Base-by-base conservation (phyloP, 2,888 invertebrate species). In the Heliconius ismenius region DNA sequence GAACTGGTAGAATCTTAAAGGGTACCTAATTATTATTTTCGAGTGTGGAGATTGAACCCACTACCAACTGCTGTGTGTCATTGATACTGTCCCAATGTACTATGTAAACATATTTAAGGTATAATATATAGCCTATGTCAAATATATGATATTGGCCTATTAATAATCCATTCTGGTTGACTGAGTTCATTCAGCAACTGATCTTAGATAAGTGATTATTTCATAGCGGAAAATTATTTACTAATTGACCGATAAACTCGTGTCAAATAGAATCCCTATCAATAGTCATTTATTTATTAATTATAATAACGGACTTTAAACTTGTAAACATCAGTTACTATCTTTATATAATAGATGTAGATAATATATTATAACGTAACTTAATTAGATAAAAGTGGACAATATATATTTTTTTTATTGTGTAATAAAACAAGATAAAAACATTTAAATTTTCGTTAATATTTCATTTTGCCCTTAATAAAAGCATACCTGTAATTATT, bases 291-390 rank as follows among this genome's bases (percentile, higher is more conserved):
- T 15, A 43, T 24, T 15, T 24, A 36, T 18, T 43, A 7, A 67
- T 39, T 24, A 67, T 15, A 24, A 67, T n/a, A 39, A 67, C 39
- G 39, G 67, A 67, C 67, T 67, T 67, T 67, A 39, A n/a, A 65
- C 65, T 28, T n/a, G 11, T 62, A 26, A 26, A 62, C 28, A 28
- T n/a, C n/a, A 60, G 60, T n/a, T 60, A 13, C 15, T 62, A 26
- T 62, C 26, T 26, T 62, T 62, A 28, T 62, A 26, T 62, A 26
- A 15, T 15, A 62, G 15, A 26, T 28, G 26, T 62, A 26, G 13
- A 26, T 26, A 62, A 21, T 1, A 13, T 60, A 15, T 10, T 62
- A 26, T 58, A n/a, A n/a, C 0, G 0, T 62, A 62, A 24, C 26
- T 24, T 13, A 13, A 24, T 62, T 15, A 62, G 26, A 15, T 15